These are phyloP conservation scores for Cerastis leucographa DNA, from an alignment of 2,888 invertebrate genomes.

Conservation along the genomic window DNA sequence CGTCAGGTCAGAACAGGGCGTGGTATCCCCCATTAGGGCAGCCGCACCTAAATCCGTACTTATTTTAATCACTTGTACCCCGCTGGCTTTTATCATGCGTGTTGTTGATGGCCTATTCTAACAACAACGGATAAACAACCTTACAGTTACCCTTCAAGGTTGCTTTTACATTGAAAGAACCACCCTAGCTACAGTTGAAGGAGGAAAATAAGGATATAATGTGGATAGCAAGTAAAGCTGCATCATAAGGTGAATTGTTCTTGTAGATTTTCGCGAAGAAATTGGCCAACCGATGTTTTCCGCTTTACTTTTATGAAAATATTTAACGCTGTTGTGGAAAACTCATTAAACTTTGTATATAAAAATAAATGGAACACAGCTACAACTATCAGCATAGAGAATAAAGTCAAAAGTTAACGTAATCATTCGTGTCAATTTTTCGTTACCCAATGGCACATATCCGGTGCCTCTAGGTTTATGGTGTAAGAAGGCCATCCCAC, in stretches of 20 bases:
- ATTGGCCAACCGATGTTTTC: conserved; percentile 48
- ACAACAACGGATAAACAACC: conserved; percentile 68
- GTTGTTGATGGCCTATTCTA: conserved; percentile 76
- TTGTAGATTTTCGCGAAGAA: conserved; percentile 68
- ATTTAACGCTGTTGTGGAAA: conserved; percentile 33
- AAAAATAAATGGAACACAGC: neutral
- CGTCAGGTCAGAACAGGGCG: conserved; percentile 73
- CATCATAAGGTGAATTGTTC: conserved; percentile 72
- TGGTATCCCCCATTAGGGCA: conserved; percentile 78
- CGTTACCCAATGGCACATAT: no score
- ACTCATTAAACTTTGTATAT: conserved; percentile 39
- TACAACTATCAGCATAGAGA: neutral
- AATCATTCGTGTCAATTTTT: neutral
- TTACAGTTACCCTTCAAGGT: conserved; percentile 63
- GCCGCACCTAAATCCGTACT: conserved; percentile 88
- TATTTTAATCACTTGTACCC: conserved; percentile 88
- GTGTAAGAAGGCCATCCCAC: no score
- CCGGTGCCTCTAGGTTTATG: no score
- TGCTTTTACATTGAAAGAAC: conserved; percentile 58
- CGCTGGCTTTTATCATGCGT: conserved; percentile 85
- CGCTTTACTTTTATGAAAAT: conserved; percentile 28
- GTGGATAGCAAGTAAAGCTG: conserved; percentile 74
- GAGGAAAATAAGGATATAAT: conserved; percentile 75
- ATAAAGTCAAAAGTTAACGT: neutral
- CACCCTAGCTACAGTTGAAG: conserved; percentile 63